These are phyloP conservation scores for Bos javanicus DNA, from an alignment of 2,113 vertebrate genomes.

Conservation along the genomic window DNA sequence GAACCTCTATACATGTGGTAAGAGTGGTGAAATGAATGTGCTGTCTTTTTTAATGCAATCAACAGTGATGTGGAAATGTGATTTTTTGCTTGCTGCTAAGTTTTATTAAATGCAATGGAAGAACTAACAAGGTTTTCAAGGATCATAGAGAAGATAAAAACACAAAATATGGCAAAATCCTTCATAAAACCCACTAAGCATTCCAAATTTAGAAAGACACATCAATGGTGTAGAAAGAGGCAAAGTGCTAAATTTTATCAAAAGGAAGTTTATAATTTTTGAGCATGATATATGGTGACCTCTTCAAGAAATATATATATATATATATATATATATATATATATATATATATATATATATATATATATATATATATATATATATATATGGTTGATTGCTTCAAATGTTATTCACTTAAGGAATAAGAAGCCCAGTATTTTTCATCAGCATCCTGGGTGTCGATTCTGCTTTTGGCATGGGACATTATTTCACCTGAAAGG, in stretches of 20 bases:
- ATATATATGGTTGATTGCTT: background rate
- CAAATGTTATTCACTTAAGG: background rate
- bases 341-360: too few species aligned
- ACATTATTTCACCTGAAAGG: slow-evolving; percentile 60
- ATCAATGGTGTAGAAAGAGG: background rate
- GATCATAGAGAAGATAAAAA: background rate
- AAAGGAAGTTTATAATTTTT: background rate
- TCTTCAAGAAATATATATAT: background rate
- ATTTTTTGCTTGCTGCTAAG: slow-evolving; percentile 59
- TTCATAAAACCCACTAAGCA: background rate
- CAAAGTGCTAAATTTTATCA: fast-evolving
- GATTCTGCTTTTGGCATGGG: background rate
- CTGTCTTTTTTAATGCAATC: slow-evolving; percentile 66
- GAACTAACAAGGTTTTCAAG: slow-evolving; percentile 15
- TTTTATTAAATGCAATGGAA: slow-evolving; percentile 34
- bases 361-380: background rate
- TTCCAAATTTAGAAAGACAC: background rate
- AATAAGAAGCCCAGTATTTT: background rate
- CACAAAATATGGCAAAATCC: background rate
- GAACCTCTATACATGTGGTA: slow-evolving; percentile 37
- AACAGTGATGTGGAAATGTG: slow-evolving; percentile 55
- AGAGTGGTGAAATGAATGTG: slow-evolving; percentile 55
- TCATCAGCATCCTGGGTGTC: background rate
- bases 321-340: background rate
- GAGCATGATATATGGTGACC: background rate